Evolutionary conservation across 2,888 invertebrate species (phyloP).

Genomic region (Mantis religiosa): DNA sequence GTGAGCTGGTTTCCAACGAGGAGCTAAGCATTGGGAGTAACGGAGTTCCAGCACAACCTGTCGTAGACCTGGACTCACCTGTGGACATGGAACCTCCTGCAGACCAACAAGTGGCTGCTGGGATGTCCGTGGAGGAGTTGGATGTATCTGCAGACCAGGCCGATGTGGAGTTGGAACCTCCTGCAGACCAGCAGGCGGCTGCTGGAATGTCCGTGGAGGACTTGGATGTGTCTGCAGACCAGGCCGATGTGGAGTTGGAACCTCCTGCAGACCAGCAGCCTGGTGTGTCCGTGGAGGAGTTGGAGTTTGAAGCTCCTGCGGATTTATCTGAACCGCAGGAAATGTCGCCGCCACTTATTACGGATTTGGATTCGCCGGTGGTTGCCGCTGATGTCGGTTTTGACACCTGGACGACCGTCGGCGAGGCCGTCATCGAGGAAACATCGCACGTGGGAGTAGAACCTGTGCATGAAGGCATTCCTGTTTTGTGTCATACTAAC

Average conservation of each 20-base stretch:
- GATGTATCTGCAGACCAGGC: too few species aligned
- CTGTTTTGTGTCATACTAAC: neutral
- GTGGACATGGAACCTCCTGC: too few species aligned
- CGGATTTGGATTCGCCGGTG: neutral
- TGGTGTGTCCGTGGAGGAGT: too few species aligned
- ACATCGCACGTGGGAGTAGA: neutral
- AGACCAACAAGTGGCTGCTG: too few species aligned
- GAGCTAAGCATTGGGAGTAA: neutral
- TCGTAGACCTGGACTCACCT: neutral
- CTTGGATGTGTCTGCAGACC: too few species aligned
- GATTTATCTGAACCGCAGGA: neutral
- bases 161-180: too few species aligned
- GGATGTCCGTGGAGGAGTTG: too few species aligned
- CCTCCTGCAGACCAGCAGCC: too few species aligned
- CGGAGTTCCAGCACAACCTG: neutral
- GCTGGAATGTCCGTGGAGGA: too few species aligned
- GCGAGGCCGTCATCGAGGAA: neutral
- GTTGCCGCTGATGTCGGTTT: neutral
- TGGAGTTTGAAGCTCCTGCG: too few species aligned
- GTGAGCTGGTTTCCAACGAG: constrained; percentile 1
- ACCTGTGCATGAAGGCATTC: neutral
- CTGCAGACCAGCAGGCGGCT: too few species aligned
- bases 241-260: too few species aligned
- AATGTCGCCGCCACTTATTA: neutral
- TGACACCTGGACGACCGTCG: neutral